A percentile compares a stretch with the other conserved stretches of the same genome.
Evolutionary conservation across 2,113 vertebrate species (phyloP).

Genomic region (Vicugna pacos): DNA sequence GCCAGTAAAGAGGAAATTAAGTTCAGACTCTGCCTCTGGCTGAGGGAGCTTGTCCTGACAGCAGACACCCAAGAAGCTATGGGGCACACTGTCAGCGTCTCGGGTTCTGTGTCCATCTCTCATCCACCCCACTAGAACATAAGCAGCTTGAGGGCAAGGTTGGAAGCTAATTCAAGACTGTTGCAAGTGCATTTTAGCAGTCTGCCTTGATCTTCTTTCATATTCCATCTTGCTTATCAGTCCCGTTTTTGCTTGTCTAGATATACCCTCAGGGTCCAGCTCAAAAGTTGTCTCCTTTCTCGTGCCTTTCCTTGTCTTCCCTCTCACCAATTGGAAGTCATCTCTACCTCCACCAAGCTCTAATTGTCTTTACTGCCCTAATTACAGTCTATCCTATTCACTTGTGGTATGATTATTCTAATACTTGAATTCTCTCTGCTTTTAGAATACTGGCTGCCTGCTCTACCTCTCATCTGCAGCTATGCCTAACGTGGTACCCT

Average conservation of each 20-base stretch:
- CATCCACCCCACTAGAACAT: neutral
- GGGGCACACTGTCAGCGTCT: rapidly evolving
- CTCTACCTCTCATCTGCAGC: neutral
- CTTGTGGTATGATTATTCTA: neutral
- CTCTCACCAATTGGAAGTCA: neutral
- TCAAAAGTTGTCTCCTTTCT: neutral
- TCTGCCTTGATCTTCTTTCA: neutral
- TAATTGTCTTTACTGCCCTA: neutral
- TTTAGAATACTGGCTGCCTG: neutral
- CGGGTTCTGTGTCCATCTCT: neutral
- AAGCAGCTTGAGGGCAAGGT: neutral
- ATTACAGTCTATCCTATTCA: neutral
- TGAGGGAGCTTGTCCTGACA: neutral
- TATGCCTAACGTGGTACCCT: neutral
- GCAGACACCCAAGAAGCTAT: neutral
- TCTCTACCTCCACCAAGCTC: neutral
- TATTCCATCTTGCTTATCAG: neutral
- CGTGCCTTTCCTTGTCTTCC: neutral
- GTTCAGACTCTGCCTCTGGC: neutral
- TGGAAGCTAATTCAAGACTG: neutral
- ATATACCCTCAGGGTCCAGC: neutral
- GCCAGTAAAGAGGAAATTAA: neutral
- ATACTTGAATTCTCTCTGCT: neutral
- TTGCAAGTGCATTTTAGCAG: neutral
- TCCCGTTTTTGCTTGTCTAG: neutral